These are phyloP conservation scores for Zaprionus lineosus DNA, from an alignment of 2,888 invertebrate species.

Conservation along the genomic window DNA sequence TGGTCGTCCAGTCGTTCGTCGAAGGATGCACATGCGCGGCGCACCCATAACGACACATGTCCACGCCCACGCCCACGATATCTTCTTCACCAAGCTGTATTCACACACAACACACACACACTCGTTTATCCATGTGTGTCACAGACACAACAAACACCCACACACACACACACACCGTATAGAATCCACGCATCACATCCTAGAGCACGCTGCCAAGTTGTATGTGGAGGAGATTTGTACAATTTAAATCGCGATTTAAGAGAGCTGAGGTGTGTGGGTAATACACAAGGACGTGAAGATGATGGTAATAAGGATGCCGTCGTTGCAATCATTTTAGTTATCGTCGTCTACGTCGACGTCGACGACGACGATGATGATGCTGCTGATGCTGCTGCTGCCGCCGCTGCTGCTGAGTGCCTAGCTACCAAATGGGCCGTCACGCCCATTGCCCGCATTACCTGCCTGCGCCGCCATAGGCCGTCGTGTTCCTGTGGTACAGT, in stretches of 20 bases:
- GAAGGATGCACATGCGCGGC: slow-evolving; percentile 43
- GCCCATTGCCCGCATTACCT: slow-evolving; percentile 47
- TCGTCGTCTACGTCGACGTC: slow-evolving; percentile 19
- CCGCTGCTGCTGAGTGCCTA: slow-evolving; percentile 70
- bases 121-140: not conserved
- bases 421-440: slow-evolving; percentile 59
- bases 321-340: slow-evolving; percentile 10
- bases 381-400: slow-evolving; percentile 48
- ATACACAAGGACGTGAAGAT: not conserved
- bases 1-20: too few relatives aligned
- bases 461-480: slow-evolving; percentile 66
- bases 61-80: slow-evolving; percentile 22
- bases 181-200: slow-evolving; percentile 9
- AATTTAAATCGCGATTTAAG: slow-evolving; percentile 4
- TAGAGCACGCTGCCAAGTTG: slow-evolving; percentile 36
- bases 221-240: slow-evolving; percentile 14
- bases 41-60: slow-evolving; percentile 21
- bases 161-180: slow-evolving; percentile 5
- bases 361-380: slow-evolving; percentile 39
- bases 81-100: not conserved
- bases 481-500: too few relatives aligned
- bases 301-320: slow-evolving; percentile 5
- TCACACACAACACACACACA: slow-evolving; percentile 13
- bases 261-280: slow-evolving; percentile 22
- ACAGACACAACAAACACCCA: not conserved